Percentiles rank a stretch among this genome's conserved stretches.
These are phyloP conservation scores for Himalopsyche kuldschensis DNA, from an alignment of 2,888 invertebrate genomes.

Conservation along the genomic window DNA sequence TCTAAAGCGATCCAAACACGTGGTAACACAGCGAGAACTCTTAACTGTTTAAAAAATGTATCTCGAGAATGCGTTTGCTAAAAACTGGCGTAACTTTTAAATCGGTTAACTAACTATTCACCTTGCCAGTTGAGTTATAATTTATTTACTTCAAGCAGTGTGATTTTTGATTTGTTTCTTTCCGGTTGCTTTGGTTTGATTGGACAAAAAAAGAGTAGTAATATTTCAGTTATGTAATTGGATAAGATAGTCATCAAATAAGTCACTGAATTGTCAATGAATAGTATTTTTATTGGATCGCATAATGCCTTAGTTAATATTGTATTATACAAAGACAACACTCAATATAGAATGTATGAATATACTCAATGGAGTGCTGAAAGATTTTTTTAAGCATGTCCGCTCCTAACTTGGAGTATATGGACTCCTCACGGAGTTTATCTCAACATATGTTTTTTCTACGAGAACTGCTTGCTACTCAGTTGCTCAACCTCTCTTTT, in stretches of 20 bases:
- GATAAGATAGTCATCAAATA: neutral
- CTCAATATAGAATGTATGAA: no score
- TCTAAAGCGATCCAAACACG: neutral
- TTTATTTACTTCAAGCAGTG: neutral
- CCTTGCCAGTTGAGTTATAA: neutral
- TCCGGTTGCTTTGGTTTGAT: neutral
- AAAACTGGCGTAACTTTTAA: neutral
- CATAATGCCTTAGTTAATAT: neutral
- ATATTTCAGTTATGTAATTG: neutral
- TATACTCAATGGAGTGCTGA: no score
- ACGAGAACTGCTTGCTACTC: no score
- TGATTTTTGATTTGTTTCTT: neutral
- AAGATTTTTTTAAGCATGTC: no score
- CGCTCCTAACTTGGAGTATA: no score
- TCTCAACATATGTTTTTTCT: no score
- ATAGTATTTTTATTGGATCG: neutral
- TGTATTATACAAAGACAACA: neutral
- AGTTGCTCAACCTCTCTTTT: no score
- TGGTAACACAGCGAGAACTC: neutral
- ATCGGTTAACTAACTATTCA: neutral
- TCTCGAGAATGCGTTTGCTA: neutral
- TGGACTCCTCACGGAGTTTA: no score
- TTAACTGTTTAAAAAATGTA: neutral
- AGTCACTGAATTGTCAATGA: no score
- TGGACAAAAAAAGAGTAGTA: neutral